Evolutionary conservation across 2,797 vertebrate species (phyloP).

Genomic region (Labroides dimidiatus): DNA sequence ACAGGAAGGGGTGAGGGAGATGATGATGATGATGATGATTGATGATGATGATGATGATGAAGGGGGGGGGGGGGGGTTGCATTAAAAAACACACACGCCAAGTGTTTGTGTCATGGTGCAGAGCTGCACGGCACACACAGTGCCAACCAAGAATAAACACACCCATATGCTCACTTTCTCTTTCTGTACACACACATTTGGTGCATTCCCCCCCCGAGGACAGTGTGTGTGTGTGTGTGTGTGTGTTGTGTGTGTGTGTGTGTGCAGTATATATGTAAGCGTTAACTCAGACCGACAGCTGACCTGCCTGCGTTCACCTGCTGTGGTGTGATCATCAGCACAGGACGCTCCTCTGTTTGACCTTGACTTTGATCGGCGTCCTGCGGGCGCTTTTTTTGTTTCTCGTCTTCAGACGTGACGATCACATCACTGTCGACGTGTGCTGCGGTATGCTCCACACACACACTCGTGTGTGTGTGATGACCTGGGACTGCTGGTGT

Average conservation of each 20-base stretch:
- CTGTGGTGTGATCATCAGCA: constrained; percentile 29
- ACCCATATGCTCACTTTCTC: constrained; percentile 34
- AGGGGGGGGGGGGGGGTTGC: constrained; percentile 3
- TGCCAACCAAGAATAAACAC: constrained; percentile 41
- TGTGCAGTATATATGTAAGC: constrained; percentile 14
- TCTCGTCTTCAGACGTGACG: constrained; percentile 1
- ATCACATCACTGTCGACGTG: background rate
- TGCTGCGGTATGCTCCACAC: background rate
- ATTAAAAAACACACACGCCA: constrained; percentile 43
- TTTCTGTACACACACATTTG: constrained; percentile 14
- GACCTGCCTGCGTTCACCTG: constrained; percentile 33
- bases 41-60: background rate
- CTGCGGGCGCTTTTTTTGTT: background rate
- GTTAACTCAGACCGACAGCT: constrained; percentile 42
- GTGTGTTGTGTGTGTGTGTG: constrained; percentile 21
- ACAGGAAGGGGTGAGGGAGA: background rate
- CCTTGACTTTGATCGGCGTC: constrained; percentile 59
- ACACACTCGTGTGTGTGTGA: background rate
- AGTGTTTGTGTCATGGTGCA: constrained; percentile 51
- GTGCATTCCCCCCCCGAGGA: background rate
- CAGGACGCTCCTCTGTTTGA: constrained; percentile 43
- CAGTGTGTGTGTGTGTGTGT: constrained; percentile 10
- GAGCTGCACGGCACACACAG: constrained; percentile 42
- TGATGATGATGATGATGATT: background rate
- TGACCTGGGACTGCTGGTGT: constrained; percentile 6